Conservation (phyloP, 2,797 vertebrate species). For the Chiloscyllium punctatum region DNA sequence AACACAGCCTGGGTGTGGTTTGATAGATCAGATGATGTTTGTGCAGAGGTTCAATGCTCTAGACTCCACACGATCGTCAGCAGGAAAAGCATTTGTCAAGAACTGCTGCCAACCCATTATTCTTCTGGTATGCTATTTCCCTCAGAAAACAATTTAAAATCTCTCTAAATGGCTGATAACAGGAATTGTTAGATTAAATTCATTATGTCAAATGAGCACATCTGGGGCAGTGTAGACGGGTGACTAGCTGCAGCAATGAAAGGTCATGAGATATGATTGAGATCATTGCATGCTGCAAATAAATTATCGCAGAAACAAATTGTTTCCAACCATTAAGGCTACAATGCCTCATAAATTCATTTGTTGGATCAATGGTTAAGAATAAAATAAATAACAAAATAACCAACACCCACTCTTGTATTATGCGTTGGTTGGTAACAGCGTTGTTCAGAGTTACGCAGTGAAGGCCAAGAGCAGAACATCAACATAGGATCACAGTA, state of each 20-base stretch:
- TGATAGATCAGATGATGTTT: background rate
- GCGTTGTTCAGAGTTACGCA: background rate
- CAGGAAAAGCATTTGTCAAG: conserved; percentile 50
- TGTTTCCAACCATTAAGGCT: background rate
- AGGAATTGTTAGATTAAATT: conserved; percentile 28
- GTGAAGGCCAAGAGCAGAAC: background rate
- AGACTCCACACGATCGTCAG: conserved; percentile 45
- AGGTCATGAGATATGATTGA: background rate
- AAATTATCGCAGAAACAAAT: background rate
- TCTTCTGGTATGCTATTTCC: conserved; percentile 37
- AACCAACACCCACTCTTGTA: background rate
- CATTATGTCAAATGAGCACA: background rate
- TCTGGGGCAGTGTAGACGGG: background rate
- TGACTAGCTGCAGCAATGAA: background rate
- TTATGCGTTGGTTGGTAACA: background rate
- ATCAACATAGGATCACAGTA: no score
- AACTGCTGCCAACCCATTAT: conserved; percentile 26
- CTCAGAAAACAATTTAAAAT: conserved; percentile 32
- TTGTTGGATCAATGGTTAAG: background rate
- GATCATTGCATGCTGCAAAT: background rate
- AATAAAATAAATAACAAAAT: background rate
- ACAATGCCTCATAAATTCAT: background rate
- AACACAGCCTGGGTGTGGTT: background rate
- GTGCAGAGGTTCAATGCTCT: background rate
- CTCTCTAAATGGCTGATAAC: background rate